phyloP scores from a whole-genome alignment of 2,888 invertebrate genomes.

The Orchestes rusci region DNA sequence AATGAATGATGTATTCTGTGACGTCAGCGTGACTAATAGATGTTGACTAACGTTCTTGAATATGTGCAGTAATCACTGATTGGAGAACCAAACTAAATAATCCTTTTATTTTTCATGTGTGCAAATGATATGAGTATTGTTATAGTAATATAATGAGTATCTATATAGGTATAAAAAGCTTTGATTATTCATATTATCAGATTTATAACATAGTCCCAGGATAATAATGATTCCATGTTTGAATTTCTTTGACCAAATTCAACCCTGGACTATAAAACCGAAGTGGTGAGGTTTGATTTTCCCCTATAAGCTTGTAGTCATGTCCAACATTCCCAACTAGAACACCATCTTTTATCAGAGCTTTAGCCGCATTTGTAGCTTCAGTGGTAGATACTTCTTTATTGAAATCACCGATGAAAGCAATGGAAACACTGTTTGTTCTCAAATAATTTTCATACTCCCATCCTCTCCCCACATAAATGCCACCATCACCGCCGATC shows the following conservation, averaged over 20 bases:
- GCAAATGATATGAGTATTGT: no score
- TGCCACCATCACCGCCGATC: conserved; percentile 50
- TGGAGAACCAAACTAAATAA: no score
- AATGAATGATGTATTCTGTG: no score
- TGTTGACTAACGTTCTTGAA: no score
- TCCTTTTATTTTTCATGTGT: no score
- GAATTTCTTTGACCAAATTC: conserved; percentile 45
- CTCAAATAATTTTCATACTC: conserved; percentile 7
- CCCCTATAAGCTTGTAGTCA: conserved; percentile 46
- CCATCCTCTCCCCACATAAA: conserved; percentile 51
- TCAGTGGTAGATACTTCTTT: conserved; percentile 31
- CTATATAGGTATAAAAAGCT: no score
- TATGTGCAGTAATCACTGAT: no score
- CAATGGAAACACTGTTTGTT: conserved; percentile 20
- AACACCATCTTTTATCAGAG: conserved; percentile 37
- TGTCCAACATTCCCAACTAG: neutral
- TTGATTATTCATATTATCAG: no score
- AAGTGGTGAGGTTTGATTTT: conserved; percentile 45
- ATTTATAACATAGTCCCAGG: conserved; percentile 16
- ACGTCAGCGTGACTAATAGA: no score
- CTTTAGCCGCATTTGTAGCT: conserved; percentile 44
- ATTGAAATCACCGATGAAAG: conserved; percentile 26
- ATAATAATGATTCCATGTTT: conserved; percentile 45
- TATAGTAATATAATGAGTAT: no score
- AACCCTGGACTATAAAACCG: conserved; percentile 47